These are phyloP conservation scores for Dynastes grantii DNA, from an alignment of 2,888 invertebrate genomes.

Conservation along the genomic window DNA sequence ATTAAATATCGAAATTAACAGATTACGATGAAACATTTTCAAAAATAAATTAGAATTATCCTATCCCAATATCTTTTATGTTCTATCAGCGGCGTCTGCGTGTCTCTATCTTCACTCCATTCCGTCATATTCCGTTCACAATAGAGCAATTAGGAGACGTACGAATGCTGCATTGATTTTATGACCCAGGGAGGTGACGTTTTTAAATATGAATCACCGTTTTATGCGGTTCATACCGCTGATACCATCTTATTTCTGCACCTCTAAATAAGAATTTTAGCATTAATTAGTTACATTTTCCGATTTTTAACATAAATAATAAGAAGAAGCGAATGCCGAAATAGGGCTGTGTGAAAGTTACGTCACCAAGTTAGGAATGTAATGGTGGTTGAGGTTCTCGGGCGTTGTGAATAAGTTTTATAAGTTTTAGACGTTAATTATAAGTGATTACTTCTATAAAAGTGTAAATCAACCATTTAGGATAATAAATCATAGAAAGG, in stretches of 20 bases:
- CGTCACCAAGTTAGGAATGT: constrained; percentile 64
- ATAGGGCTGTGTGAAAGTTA: constrained; percentile 58
- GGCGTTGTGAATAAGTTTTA: constrained; percentile 63
- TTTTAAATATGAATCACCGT: constrained; percentile 30
- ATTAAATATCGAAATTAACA: constrained; percentile 53
- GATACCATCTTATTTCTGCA: not conserved
- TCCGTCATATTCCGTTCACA: not conserved
- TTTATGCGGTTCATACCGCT: not conserved
- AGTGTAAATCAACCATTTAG: constrained; percentile 45
- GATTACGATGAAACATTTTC: constrained; percentile 50
- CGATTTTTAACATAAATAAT: not conserved
- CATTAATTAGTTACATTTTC: not conserved
- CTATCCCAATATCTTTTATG: too few relatives aligned
- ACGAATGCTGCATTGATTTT: constrained; percentile 25
- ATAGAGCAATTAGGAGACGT: not conserved
- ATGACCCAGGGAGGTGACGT: constrained; percentile 20
- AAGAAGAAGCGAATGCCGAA: constrained; percentile 10
- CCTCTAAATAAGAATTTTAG: not conserved
- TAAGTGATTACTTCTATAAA: constrained; percentile 48
- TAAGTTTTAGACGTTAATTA: constrained; percentile 50
- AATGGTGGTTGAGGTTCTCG: constrained; percentile 66
- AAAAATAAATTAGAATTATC: not conserved
- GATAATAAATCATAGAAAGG: constrained; percentile 26
- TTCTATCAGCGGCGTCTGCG: constrained; percentile 10
- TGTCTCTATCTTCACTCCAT: not conserved